Conservation (phyloP, 92 coral and sea anemone species). For the Micromussa lordhowensis region DNA sequence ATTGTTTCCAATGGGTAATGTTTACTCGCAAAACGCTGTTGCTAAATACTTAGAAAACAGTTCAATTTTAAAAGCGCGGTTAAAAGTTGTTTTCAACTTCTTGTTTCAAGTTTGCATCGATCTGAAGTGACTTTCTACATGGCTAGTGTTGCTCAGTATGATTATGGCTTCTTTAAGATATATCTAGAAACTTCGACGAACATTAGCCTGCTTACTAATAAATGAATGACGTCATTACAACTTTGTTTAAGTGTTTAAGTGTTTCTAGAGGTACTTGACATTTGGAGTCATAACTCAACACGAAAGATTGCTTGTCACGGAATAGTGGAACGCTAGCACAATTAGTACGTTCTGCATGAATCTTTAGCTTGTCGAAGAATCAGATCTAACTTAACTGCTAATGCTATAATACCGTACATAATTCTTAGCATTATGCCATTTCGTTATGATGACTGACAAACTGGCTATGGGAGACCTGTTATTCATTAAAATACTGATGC, state of each 20-base stretch:
- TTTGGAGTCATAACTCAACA: background rate
- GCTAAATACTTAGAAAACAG: too few species aligned
- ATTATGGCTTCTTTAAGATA: too few species aligned
- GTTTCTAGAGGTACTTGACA: slow-evolving; percentile 13
- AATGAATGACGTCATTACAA: slow-evolving; percentile 1
- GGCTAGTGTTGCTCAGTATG: too few species aligned
- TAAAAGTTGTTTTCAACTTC: too few species aligned
- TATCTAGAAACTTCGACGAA: too few species aligned
- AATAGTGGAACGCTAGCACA: background rate
- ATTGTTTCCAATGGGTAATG: too few species aligned
- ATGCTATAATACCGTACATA: background rate
- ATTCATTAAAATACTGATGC: background rate
- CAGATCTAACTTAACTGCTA: background rate
- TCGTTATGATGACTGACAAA: background rate
- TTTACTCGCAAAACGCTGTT: too few species aligned
- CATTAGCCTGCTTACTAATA: background rate
- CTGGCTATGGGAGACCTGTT: background rate
- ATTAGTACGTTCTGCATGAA: background rate
- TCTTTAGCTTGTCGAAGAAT: background rate
- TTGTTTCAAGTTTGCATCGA: too few species aligned
- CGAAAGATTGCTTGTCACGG: background rate
- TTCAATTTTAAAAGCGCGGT: too few species aligned
- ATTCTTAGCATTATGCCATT: background rate
- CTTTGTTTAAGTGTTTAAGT: too few species aligned
- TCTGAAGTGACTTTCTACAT: too few species aligned